Evolutionary conservation across 2,888 invertebrate genomes (phyloP), one percentile per base, ranked within the genome.

Genomic region (Criorhina ranunculi): DNA sequence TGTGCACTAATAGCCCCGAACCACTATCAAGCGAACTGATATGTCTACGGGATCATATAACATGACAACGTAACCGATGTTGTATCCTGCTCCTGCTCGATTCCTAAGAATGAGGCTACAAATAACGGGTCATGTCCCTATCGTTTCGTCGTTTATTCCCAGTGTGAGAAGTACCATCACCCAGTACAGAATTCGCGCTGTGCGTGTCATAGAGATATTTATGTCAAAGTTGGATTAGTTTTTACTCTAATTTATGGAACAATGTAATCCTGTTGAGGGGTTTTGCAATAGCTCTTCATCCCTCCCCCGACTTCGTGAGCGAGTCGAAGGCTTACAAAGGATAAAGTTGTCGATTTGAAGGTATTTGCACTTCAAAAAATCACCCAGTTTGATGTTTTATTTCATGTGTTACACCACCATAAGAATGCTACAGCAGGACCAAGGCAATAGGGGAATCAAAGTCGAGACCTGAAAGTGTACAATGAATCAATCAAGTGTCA

Each of bases 151-250:
- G 51, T 67, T 5, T 42, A 53, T 40, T 42, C 60, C 2, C 31
- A 53, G 7, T 29, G 46, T 67, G 49, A 51, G 62, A 62, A 73
- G 76, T 51, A 42, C 24, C 44, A 60, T 64, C 67, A 17, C 46
- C n/a, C 57, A 81, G 62, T n/a, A 57, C 80, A 81, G 67, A 46
- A 69, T 69, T 81, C 75, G 62, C 80, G 76, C 57, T 70, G 62
- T 76, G 81, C 81, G 81, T 81, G 81, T 76, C 81, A 81, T 57
- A 76, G 76, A 70, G 81, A 81, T 81, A 81, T 81, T 81, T 76
- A 81, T 81, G 81, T 81, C 76, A 81, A 81, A 81, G 69, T 70
- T 76, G 81, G 81, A 81, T 81, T 81, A 81, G 81, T 81, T 76
- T 76, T 81, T 64, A 81, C 64, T 64, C 64, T 81, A 81, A 81